Percentiles rank a stretch among this genome's conserved stretches.
Evolutionary conservation across 2,888 invertebrate genomes (phyloP).

Genomic region (Polyommatus iphigenia): DNA sequence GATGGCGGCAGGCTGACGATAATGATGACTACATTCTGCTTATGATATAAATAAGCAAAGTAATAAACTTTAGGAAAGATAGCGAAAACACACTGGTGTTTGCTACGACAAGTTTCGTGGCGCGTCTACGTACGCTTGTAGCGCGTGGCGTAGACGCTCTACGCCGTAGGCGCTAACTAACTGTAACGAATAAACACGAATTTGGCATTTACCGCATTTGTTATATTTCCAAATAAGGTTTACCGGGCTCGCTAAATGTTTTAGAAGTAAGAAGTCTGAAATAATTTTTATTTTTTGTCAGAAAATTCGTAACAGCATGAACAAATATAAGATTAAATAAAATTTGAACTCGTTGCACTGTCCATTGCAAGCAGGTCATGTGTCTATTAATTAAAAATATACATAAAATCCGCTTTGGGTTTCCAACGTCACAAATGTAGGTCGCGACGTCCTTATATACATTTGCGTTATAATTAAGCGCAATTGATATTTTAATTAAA

Average conservation of each 20-base stretch:
- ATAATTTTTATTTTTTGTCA: not conserved
- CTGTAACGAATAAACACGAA: not conserved
- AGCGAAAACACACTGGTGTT: not conserved
- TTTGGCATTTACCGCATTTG: not conserved
- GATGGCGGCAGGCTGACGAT: not conserved
- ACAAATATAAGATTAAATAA: not conserved
- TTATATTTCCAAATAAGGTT: not conserved
- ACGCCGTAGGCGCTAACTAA: conserved; percentile 3
- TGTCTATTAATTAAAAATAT: conserved; percentile 30
- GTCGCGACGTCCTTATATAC: conserved; percentile 29
- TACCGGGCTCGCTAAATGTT: not conserved
- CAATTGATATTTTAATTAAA: conserved; percentile 31
- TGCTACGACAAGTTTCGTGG: conserved; percentile 15
- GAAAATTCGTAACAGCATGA: not conserved
- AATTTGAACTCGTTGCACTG: not conserved
- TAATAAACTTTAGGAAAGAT: not conserved
- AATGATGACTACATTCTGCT: not conserved
- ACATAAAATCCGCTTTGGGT: conserved; percentile 28
- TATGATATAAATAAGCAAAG: not conserved
- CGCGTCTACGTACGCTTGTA: not conserved
- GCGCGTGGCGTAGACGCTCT: conserved; percentile 24
- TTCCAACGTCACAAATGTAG: not conserved
- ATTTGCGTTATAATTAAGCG: conserved; percentile 30
- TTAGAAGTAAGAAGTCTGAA: not conserved
- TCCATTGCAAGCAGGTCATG: conserved; percentile 26